A percentile compares a stretch with the other conserved stretches of the same genome.
phyloP scores from a whole-genome alignment of 2,797 vertebrate species.

The Betta splendens region DNA sequence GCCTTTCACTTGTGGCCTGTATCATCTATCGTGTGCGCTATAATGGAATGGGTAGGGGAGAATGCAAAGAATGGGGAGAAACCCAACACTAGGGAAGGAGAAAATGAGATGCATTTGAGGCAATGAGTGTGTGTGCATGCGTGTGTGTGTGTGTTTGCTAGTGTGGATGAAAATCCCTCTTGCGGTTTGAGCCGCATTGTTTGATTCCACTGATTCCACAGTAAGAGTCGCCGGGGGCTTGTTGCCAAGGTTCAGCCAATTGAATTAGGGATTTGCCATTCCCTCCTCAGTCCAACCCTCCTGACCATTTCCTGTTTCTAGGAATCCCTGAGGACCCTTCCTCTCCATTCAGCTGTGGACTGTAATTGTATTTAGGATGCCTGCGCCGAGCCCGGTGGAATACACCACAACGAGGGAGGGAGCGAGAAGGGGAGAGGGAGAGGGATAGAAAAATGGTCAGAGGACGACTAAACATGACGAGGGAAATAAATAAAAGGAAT shows the following conservation, averaged over 20 bases:
- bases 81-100: constrained; percentile 3
- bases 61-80: constrained; percentile 7
- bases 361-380: constrained; percentile 82
- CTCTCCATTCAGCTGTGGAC: constrained; percentile 75
- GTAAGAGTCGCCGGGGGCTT: constrained; percentile 81
- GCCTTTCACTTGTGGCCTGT: constrained; percentile 5
- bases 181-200: constrained; percentile 78
- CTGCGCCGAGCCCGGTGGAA: constrained; percentile 62
- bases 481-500: constrained; percentile 23
- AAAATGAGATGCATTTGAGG: constrained; percentile 63
- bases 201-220: constrained; percentile 80
- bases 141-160: constrained; percentile 41
- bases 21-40: constrained; percentile 3
- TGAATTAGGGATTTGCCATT: constrained; percentile 84
- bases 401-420: constrained; percentile 42
- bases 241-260: constrained; percentile 81
- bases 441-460: constrained; percentile 28
- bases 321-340: constrained; percentile 70
- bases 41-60: neutral
- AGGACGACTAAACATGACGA: constrained; percentile 48
- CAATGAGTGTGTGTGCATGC: constrained; percentile 41
- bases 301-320: constrained; percentile 80
- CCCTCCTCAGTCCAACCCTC: constrained; percentile 75
- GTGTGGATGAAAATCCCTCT: constrained; percentile 65
- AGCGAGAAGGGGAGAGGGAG: constrained; percentile 38